Base-by-base conservation (phyloP, 1,140 invertebrate species). In the Drosophila lacteicornis region DNA sequence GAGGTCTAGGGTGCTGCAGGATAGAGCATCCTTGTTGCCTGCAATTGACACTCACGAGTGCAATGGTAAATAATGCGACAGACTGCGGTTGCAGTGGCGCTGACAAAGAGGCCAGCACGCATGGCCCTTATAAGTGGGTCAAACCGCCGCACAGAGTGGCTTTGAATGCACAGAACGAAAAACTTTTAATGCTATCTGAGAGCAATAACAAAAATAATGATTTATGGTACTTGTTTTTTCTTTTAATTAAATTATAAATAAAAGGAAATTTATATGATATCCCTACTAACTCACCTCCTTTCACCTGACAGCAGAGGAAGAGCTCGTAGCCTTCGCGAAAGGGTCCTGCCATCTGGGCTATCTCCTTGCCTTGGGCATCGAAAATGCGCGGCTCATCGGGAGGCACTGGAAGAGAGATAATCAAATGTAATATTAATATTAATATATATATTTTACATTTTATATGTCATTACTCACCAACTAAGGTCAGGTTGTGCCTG, bases 261-360 rank as follows among this genome's bases (percentile, higher is more conserved):
- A 19, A 4, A 13, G 2, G 1, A 53, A 36, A 9, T 5, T 2
- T 19, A 3, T 36, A 36, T 33, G 30, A 36, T 22, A 50, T 43
- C 30, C 11, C 9, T 7, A 17, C 3, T 5, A 25, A 94, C 94
- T 95, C 94, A 98, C 97, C 97, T 93, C 97, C 97, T 80, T 94
- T 94, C 56, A 97, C 97, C 93, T 97, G 96, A 93, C 97, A 98
- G 69, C 96, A 96, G 25, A 98, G 94, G 68, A 95, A 95, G 8
- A 98, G 94, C 84, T 96, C 95, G 81, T 96, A 96, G 49, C 96
- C 97, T 93, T 98, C 97, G 67, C 96, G 94, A 92, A 97, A 97
- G 27, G 97, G 97, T 45, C 97, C 97, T 2, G 96, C 96, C 19
- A 95, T 93, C 47, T 95, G 95, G 53, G 94, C 94, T 59, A 98